phyloP scores from a whole-genome alignment of 1,140 invertebrate species.

The Sesamia nonagrioides region DNA sequence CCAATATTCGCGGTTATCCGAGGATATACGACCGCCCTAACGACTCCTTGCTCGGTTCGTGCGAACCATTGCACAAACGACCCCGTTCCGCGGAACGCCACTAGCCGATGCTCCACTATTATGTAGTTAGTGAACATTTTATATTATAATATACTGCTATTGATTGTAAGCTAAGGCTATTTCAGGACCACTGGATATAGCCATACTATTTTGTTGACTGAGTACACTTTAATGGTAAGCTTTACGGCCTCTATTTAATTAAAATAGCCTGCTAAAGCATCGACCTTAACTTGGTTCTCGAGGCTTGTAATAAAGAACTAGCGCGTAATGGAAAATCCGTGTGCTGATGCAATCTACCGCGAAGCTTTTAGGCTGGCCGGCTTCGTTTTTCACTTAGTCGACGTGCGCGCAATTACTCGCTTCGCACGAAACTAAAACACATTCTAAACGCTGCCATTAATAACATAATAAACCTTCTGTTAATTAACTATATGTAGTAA shows the following conservation, averaged over 20 bases:
- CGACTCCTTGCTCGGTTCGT: constrained; percentile 68
- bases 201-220: constrained; percentile 37
- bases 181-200: constrained; percentile 25
- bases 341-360: constrained; percentile 83
- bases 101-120: constrained; percentile 35
- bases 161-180: constrained; percentile 16
- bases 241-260: constrained; percentile 47
- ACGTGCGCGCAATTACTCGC: constrained; percentile 77
- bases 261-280: constrained; percentile 46
- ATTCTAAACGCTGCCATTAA: constrained; percentile 21
- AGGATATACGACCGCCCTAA: constrained; percentile 78
- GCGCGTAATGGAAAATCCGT: constrained; percentile 82
- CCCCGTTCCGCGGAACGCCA: constrained; percentile 46
- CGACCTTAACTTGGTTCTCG: constrained; percentile 50
- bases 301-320: constrained; percentile 67
- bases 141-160: constrained; percentile 30
- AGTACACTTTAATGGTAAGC: constrained; percentile 33
- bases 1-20: constrained; percentile 83
- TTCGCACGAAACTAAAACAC: constrained; percentile 63
- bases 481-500: background rate
- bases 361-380: constrained; percentile 80
- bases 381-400: constrained; percentile 80
- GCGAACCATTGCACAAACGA: constrained; percentile 68
- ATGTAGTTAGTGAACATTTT: constrained; percentile 31
- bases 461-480: constrained; percentile 10